A percentile compares a stretch with the other conserved stretches of the same genome.
Evolutionary conservation across 2,888 invertebrate genomes (phyloP).

Genomic region (Yponomeuta sedellus): DNA sequence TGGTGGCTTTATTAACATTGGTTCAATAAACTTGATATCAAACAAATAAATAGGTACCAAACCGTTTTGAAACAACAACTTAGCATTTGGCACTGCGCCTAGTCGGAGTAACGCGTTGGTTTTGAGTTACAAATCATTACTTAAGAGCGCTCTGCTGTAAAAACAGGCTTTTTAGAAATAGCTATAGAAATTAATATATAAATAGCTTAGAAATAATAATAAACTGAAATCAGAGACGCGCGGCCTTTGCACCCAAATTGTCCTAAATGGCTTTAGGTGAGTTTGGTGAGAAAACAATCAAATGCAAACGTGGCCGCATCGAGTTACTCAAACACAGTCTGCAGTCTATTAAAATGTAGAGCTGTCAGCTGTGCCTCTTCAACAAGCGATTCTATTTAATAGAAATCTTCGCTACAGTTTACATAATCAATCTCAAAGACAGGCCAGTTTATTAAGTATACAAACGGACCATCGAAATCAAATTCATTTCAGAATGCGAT

Average conservation of each 20-base stretch:
- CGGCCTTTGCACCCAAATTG: constrained; percentile 67
- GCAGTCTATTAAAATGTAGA: background rate
- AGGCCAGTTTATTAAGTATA: background rate
- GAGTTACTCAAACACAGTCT: background rate
- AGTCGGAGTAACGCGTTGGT: constrained; percentile 47
- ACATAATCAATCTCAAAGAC: background rate
- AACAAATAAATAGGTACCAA: constrained; percentile 4
- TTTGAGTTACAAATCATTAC: constrained; percentile 61
- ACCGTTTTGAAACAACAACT: constrained; percentile 23
- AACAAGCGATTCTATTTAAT: background rate
- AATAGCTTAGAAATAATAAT: no score
- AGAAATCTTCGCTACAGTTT: background rate
- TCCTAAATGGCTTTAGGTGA: constrained; percentile 67
- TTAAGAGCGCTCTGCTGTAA: constrained; percentile 68
- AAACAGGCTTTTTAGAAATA: constrained; percentile 74
- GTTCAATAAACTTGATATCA: background rate
- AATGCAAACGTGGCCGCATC: constrained; percentile 1
- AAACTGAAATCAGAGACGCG: constrained; percentile 39
- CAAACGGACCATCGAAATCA: background rate
- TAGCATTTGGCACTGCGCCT: constrained; percentile 59
- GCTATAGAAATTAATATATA: no score
- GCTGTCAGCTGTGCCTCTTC: background rate
- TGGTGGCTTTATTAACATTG: no score
- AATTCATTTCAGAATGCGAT: background rate
- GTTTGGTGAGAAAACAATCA: constrained; percentile 60